Evolutionary conservation across 2,797 vertebrate genomes (phyloP).

Genomic region (Phoxinus dragarum): DNA sequence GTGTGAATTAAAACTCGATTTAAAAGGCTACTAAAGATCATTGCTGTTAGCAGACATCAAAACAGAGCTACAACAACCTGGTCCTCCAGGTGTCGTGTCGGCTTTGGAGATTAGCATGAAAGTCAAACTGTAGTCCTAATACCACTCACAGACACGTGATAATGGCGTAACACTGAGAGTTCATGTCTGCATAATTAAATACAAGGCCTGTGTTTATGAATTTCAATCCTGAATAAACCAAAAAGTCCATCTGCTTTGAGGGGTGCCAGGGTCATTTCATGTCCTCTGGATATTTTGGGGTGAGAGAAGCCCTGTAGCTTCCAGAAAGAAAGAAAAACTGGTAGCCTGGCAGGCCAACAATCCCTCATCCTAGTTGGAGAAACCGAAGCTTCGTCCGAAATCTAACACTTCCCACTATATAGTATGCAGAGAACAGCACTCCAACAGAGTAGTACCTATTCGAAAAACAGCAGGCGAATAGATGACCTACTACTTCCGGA

Average conservation of each 20-base stretch:
- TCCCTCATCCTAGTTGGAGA: slow-evolving; percentile 6
- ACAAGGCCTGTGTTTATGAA: slow-evolving; percentile 2
- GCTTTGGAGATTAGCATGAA: slow-evolving; percentile 29
- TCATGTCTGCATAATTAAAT: slow-evolving; percentile 42
- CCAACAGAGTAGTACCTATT: not conserved
- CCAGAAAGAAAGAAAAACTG: not conserved
- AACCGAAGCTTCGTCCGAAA: not conserved
- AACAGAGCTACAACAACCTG: not conserved
- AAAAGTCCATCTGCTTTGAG: slow-evolving; percentile 42
- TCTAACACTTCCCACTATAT: not conserved
- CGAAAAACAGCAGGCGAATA: not conserved
- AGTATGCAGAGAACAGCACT: too few species aligned
- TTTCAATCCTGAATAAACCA: slow-evolving; percentile 35
- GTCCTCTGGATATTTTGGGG: slow-evolving; percentile 29
- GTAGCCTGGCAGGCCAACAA: not conserved
- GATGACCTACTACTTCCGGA: not conserved
- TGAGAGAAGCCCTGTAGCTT: slow-evolving; percentile 14
- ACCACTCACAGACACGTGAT: not conserved
- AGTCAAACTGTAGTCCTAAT: slow-evolving; percentile 30
- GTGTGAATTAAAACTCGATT: not conserved
- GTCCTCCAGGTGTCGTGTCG: slow-evolving; percentile 22
- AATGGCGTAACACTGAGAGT: not conserved
- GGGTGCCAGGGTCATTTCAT: slow-evolving; percentile 7
- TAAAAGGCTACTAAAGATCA: not conserved
- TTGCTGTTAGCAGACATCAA: not conserved